Evolutionary conservation across 2,113 vertebrate species (phyloP).

Genomic region (Epinephelus moara): DNA sequence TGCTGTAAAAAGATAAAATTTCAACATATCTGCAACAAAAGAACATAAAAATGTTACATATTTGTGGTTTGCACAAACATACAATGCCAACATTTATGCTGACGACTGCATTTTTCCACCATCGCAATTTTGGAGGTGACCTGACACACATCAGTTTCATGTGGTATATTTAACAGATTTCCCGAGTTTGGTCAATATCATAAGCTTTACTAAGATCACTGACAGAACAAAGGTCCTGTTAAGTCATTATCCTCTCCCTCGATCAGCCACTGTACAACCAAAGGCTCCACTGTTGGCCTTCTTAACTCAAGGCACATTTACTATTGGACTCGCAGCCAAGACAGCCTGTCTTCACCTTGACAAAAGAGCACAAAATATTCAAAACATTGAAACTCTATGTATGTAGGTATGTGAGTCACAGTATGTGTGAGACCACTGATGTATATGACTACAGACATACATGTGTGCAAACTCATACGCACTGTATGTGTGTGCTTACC

Average conservation of each 20-base stretch:
- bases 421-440: slow-evolving; percentile 56
- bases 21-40: too few relatives aligned
- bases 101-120: neutral
- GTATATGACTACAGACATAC: slow-evolving; percentile 52
- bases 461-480: slow-evolving; percentile 49
- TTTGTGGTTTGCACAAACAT: too few relatives aligned
- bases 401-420: slow-evolving; percentile 57
- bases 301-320: slow-evolving; percentile 62
- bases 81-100: too few relatives aligned
- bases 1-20: too few relatives aligned
- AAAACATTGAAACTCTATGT: slow-evolving; percentile 63
- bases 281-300: slow-evolving; percentile 35
- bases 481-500: slow-evolving; percentile 53
- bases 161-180: neutral
- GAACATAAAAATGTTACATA: too few relatives aligned
- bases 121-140: neutral
- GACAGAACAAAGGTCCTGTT: slow-evolving; percentile 16
- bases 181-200: neutral
- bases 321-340: slow-evolving; percentile 50
- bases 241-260: slow-evolving; percentile 48
- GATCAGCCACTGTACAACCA: slow-evolving; percentile 53
- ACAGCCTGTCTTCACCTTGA: slow-evolving; percentile 72
- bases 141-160: neutral
- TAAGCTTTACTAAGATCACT: slow-evolving; percentile 26
- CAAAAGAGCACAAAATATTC: slow-evolving; percentile 56